Percentiles rank a stretch among this genome's conserved stretches.
Evolutionary conservation across 2,888 invertebrate species (phyloP).

Genomic region (Chydorus sphaericus): DNA sequence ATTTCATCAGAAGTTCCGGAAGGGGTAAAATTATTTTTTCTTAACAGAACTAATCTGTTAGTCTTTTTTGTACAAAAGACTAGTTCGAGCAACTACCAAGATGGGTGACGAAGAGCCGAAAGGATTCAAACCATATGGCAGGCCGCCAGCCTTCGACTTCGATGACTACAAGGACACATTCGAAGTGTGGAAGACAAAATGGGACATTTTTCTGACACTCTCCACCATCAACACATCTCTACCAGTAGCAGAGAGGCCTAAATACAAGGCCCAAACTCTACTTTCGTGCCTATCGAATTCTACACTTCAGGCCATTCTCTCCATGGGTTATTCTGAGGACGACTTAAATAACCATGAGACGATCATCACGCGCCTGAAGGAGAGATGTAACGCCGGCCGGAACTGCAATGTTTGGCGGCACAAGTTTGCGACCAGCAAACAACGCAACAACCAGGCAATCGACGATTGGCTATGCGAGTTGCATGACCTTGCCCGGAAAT

Average conservation of each 20-base stretch:
- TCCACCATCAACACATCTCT: not conserved
- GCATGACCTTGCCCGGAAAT: constrained; percentile 2
- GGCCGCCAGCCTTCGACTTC: not conserved
- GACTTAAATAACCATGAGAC: not conserved
- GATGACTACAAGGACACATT: not conserved
- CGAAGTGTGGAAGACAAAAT: not conserved
- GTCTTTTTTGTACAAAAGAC: too few species aligned
- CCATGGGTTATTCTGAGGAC: not conserved
- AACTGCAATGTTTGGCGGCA: constrained; percentile 8
- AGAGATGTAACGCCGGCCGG: not conserved
- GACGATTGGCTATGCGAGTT: constrained; percentile 6
- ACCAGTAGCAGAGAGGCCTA: not conserved
- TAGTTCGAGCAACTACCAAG: too few species aligned
- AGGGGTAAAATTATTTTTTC: too few species aligned
- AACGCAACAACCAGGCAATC: not conserved
- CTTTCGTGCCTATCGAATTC: not conserved
- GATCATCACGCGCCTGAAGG: not conserved
- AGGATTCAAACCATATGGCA: constrained; percentile 10
- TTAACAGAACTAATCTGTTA: too few species aligned
- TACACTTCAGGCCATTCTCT: not conserved
- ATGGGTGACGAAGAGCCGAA: too few species aligned
- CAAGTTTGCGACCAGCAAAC: not conserved
- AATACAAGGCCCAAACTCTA: not conserved
- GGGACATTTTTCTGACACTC: not conserved
- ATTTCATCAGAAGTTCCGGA: too few species aligned